Percentiles rank a stretch among this genome's conserved stretches.
phyloP scores from a whole-genome alignment of 2,888 invertebrate genomes.

The Orthosia gracilis region DNA sequence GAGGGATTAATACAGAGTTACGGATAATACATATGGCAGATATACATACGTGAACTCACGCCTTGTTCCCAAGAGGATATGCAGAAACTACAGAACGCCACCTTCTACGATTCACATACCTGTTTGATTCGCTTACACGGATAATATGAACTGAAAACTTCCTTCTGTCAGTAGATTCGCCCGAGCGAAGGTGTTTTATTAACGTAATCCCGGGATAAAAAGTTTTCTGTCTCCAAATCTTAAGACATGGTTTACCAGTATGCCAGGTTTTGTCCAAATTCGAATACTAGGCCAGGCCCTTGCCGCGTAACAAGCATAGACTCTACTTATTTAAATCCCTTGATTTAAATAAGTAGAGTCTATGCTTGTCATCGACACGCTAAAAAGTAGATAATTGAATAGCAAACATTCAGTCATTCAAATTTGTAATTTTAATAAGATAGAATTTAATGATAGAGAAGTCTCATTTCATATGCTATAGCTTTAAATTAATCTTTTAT shows the following conservation, averaged over 20 bases:
- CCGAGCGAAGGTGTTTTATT: background rate
- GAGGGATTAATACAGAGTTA: background rate
- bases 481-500: background rate
- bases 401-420: background rate
- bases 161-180: background rate
- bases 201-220: background rate
- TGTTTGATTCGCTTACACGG: no score
- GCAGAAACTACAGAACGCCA: no score
- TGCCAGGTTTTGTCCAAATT: background rate
- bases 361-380: no score
- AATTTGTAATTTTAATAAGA: no score
- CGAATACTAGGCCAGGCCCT: no score
- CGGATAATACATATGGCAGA: no score
- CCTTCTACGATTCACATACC: no score
- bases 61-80: no score
- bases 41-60: no score
- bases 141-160: background rate
- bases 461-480: background rate
- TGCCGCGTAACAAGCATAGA: no score
- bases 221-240: background rate
- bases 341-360: no score
- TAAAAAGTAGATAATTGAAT: background rate
- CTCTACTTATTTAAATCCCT: no score
- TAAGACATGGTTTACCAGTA: background rate
- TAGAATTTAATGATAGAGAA: background rate